Percentiles rank a stretch among this genome's conserved stretches.
Evolutionary conservation across 2,113 vertebrate genomes (phyloP).

Genomic region (Cavia porcellus): DNA sequence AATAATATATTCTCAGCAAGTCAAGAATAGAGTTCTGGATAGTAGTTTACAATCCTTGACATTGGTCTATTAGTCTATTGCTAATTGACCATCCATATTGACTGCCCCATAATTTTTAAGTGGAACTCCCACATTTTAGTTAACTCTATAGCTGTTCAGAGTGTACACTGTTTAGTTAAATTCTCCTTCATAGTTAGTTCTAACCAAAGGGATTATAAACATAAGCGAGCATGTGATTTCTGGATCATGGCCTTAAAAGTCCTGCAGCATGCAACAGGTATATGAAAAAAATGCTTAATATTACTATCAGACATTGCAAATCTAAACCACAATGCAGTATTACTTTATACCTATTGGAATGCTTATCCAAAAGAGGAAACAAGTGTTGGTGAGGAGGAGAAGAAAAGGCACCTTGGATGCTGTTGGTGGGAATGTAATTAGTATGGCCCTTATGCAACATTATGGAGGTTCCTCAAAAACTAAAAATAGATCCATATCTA

Average conservation of each 20-base stretch:
- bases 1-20: neutral
- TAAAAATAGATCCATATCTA: neutral
- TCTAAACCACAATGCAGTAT: neutral
- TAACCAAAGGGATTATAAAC: neutral
- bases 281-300: neutral
- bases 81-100: neutral
- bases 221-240: neutral
- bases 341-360: neutral
- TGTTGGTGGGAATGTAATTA: neutral
- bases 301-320: neutral
- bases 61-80: neutral
- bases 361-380: neutral
- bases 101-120: neutral
- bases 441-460: neutral
- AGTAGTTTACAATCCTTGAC: neutral
- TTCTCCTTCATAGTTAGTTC: neutral
- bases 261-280: neutral
- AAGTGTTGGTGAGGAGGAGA: neutral
- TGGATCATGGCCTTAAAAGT: too few species aligned
- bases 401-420: neutral
- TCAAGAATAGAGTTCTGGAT: neutral
- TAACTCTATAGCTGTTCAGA: neutral
- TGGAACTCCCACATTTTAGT: neutral
- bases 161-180: neutral
- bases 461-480: neutral